Evolutionary conservation across 2,888 invertebrate genomes (phyloP), one percentile per base, ranked within the genome.

Genomic region (Bimastos eiseni): DNA sequence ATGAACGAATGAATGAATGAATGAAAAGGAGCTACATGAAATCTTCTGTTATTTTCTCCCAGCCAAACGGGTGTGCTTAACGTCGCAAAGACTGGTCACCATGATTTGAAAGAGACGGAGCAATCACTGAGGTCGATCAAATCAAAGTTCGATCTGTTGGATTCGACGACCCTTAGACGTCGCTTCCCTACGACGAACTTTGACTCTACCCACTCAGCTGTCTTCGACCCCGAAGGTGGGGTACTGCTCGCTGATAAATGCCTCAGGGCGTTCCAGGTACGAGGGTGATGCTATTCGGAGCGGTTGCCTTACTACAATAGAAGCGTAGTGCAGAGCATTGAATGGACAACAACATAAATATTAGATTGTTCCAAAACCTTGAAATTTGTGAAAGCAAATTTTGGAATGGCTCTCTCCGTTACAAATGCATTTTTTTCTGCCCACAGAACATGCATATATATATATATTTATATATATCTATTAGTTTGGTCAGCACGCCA

Each of bases 201-300:
- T 84, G 93, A 93, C 5, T 91, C 92, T 19, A 90, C 92, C 24
- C 92, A 91, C 90, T 92, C 90, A 1, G 93, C 92, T 6, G 90
- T 94, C 15, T 91, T 93, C 0, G 94, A 94, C 90, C 91, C 92
- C 11, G 93, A 93, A 13, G 95, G 93, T 0, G 94, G 94, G 0
- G 91, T 94, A 13, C 91, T 95, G 36, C 91, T 92, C 89, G 94
- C 95, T 4, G 94, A 94, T 89, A 93, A 93, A 91, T 93, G 93
- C 38, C 91, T 94, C 24, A 37, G 49, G 34, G 93, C 94, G 5
- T 93, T 93, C 36, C 95, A 94, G 93, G 95, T 95, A 83, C 30
- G 33, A 55, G 55, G 55, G 24, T 30, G 8, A n/a, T n/a, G 11
- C 17, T 70, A 24, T 24, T 49, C 24, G 24, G 24, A 49, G 1